Conservation (phyloP, 2,888 invertebrate genomes). For the Cantharis lateralis region DNA sequence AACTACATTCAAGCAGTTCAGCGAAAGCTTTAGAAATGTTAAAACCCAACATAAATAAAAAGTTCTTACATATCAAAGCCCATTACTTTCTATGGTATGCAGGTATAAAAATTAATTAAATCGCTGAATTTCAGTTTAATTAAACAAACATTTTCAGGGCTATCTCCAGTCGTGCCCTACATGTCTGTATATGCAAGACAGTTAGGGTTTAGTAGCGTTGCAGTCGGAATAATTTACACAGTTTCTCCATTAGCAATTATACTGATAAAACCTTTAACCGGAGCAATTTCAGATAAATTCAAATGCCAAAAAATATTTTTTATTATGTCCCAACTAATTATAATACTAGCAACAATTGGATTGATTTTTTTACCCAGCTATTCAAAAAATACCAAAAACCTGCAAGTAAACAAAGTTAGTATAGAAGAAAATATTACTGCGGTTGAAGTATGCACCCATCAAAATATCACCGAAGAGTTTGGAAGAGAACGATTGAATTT, state of each 20-base stretch:
- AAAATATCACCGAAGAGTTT: not conserved
- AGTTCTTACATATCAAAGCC: constrained; percentile 81
- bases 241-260: constrained; percentile 78
- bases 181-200: constrained; percentile 72
- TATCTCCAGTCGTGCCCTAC: constrained; percentile 77
- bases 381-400: constrained; percentile 44
- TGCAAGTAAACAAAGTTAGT: constrained; percentile 44
- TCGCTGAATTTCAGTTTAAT: not conserved
- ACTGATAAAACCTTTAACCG: constrained; percentile 79
- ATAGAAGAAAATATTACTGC: constrained; percentile 32
- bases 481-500: not conserved
- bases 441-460: not conserved
- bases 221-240: constrained; percentile 81
- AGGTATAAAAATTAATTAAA: constrained; percentile 59
- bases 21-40: no score
- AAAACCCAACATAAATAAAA: constrained; percentile 63
- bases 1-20: no score
- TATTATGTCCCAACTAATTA: constrained; percentile 71
- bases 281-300: constrained; percentile 78
- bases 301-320: constrained; percentile 76
- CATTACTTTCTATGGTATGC: constrained; percentile 89
- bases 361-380: constrained; percentile 75
- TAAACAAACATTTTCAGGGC: constrained; percentile 62
- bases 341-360: constrained; percentile 70
- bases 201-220: constrained; percentile 77